A percentile compares a stretch with the other conserved stretches of the same genome.
Evolutionary conservation across 2,113 vertebrate genomes (phyloP).

Genomic region (Epinephelus moara): DNA sequence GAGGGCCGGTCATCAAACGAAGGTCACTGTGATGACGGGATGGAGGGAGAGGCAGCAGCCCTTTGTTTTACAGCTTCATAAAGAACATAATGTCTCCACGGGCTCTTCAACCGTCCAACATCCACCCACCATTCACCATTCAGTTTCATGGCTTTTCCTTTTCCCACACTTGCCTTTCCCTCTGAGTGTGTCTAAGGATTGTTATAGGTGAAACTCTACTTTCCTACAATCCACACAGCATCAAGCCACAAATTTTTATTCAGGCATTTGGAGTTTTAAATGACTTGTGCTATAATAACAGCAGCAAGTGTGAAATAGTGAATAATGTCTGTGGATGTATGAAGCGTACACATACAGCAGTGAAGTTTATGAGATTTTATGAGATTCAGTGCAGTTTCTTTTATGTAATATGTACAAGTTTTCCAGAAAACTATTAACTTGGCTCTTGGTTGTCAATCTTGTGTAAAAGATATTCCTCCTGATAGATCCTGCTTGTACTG

Average conservation of each 20-base stretch:
- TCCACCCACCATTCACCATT: slow-evolving; percentile 58
- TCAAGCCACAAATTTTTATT: slow-evolving; percentile 11
- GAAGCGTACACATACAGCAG: background rate
- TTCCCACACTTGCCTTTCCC: slow-evolving; percentile 54
- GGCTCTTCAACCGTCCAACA: slow-evolving; percentile 56
- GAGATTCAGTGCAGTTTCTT: background rate
- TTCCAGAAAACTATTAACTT: background rate
- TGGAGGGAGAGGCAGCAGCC: slow-evolving; percentile 61
- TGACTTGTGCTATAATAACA: background rate
- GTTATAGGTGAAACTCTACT: slow-evolving; percentile 20
- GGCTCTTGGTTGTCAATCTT: background rate
- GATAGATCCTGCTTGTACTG: background rate
- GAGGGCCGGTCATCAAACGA: slow-evolving; percentile 76
- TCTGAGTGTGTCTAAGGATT: slow-evolving; percentile 34
- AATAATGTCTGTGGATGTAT: slow-evolving; percentile 10
- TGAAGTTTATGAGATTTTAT: no score
- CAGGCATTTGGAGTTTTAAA: slow-evolving; percentile 3
- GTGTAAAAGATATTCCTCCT: background rate
- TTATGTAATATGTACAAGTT: background rate
- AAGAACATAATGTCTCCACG: slow-evolving; percentile 77
- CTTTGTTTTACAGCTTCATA: slow-evolving; percentile 82
- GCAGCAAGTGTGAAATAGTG: background rate
- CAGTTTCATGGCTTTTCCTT: slow-evolving; percentile 54
- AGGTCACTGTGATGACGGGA: slow-evolving; percentile 75
- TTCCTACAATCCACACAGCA: slow-evolving; percentile 10